Conservation (phyloP, 2,888 invertebrate genomes). For the Machimus rusticus region DNA sequence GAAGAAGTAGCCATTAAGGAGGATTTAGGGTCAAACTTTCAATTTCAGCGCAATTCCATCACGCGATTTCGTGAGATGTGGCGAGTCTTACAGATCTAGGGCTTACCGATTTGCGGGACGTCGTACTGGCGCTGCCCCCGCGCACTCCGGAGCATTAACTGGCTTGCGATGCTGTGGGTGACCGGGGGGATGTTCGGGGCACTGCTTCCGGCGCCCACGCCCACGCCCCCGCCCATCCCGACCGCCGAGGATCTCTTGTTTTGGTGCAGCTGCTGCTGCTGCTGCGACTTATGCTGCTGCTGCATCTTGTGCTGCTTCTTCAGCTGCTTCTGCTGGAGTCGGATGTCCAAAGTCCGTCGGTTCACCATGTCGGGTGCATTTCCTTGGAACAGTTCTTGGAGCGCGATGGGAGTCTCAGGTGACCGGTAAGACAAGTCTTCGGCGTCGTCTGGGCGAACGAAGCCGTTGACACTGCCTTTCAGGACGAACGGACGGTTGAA, state of each 20-base stretch:
- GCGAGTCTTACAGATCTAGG: background rate
- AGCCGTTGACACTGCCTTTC: background rate
- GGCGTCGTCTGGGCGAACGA: background rate
- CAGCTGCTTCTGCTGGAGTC: constrained; percentile 55
- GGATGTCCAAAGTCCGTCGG: constrained; percentile 16
- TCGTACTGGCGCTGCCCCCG: constrained; percentile 81
- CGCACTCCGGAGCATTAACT: constrained; percentile 80
- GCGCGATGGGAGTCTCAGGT: constrained; percentile 50
- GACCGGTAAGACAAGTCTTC: background rate
- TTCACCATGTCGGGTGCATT: constrained; percentile 46
- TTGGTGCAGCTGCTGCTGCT: constrained; percentile 50
- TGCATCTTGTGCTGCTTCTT: constrained; percentile 54
- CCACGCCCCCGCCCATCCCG: constrained; percentile 55
- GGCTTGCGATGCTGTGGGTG: constrained; percentile 72
- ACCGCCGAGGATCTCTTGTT: constrained; percentile 42
- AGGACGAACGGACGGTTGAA: background rate
- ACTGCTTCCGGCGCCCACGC: constrained; percentile 48
- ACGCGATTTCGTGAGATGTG: background rate
- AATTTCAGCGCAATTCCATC: background rate
- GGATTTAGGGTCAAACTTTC: constrained; percentile 31
- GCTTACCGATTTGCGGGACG: constrained; percentile 86
- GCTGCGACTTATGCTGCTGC: constrained; percentile 52
- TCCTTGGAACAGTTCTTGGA: constrained; percentile 57
- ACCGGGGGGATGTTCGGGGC: constrained; percentile 55
- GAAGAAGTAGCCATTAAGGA: constrained; percentile 13